A percentile compares a stretch with the other conserved stretches of the same genome.
These are phyloP conservation scores for Melolontha melolontha DNA, from an alignment of 2,888 invertebrate species.

Conservation along the genomic window DNA sequence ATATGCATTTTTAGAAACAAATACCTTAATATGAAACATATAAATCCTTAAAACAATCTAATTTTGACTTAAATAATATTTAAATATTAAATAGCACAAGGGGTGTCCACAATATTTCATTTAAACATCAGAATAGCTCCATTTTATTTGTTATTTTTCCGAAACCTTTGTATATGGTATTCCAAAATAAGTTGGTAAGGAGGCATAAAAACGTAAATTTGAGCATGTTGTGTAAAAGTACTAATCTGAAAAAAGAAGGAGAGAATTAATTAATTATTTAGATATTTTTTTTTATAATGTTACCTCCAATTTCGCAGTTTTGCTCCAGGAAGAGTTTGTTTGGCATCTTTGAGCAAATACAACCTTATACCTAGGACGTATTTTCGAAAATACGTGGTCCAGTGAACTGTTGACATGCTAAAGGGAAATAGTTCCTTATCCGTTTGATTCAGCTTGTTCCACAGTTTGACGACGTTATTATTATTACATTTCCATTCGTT, in stretches of 20 bases:
- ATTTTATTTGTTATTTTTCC: neutral
- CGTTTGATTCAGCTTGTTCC: conserved; percentile 67
- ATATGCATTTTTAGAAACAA: too few species aligned
- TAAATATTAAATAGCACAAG: neutral
- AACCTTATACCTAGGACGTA: conserved; percentile 81
- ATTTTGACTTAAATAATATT: neutral
- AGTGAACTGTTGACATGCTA: conserved; percentile 77
- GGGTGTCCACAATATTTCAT: neutral
- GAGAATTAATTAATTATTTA: neutral
- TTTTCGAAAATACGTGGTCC: conserved; percentile 77
- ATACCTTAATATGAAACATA: too few species aligned
- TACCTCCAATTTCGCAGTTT: conserved; percentile 14
- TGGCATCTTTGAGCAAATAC: conserved; percentile 83
- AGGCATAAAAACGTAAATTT: conserved; percentile 9
- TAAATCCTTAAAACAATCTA: too few species aligned
- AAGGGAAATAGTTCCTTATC: conserved; percentile 77
- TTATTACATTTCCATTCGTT: conserved; percentile 80
- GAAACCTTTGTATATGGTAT: neutral
- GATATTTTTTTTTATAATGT: neutral
- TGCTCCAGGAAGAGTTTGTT: conserved; percentile 72
- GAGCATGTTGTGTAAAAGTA: conserved; percentile 26
- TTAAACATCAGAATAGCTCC: neutral
- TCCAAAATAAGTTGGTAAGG: conserved; percentile 21
- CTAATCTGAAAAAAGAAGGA: conserved; percentile 15
- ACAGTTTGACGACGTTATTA: conserved; percentile 72